Evolutionary conservation across 1,140 invertebrate species (phyloP), one percentile per base, ranked within the genome.

Genomic region (Drosophila nikananu): DNA sequence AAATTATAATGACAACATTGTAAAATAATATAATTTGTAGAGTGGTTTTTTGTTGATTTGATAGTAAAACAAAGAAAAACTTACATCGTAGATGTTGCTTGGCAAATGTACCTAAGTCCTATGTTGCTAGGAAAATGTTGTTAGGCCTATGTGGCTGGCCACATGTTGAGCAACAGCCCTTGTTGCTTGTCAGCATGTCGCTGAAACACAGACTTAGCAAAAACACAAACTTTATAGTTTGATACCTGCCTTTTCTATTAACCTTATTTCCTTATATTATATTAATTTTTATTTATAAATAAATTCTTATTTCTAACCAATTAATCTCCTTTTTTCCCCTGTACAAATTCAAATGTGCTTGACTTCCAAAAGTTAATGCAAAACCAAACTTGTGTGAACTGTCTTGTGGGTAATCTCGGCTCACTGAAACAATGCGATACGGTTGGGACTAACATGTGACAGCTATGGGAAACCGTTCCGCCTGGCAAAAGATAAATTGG

Each of bases 321-420:
- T 25, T 3, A 2, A 1, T 39, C 4, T 25, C 10, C 0, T 23
- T 39, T 35, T 63, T 64, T 25, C 8, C 25, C 19, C 35, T n/a
- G 59, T 64, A 30, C 17, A 12, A 3, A 8, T 32, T 19, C 10
- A 48, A 19, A 32, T 51, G 3, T 4, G 1, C 44, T 61, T 37
- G 39, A 44, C 46, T 48, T 44, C 59, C 25, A 41, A 46, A 61
- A 72, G 35, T 61, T 51, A 72, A 75, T 75, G 58, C 64, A 52
- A 67, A 76, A 35, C 54, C 42, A 60, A 52, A 73, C 46, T 75
- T 73, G 30, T 73, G 30, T 32, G 25, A 74, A 65, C 68, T 42
- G 46, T 42, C 62, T 52, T 76, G 59, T 39, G 10, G 61, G 52
- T 59, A 76, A 77, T 77, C 54, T 44, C 48, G 42, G 9, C 27